These are phyloP conservation scores for Chymomyza fuscimana DNA, from an alignment of 2,888 invertebrate species.

Conservation along the genomic window DNA sequence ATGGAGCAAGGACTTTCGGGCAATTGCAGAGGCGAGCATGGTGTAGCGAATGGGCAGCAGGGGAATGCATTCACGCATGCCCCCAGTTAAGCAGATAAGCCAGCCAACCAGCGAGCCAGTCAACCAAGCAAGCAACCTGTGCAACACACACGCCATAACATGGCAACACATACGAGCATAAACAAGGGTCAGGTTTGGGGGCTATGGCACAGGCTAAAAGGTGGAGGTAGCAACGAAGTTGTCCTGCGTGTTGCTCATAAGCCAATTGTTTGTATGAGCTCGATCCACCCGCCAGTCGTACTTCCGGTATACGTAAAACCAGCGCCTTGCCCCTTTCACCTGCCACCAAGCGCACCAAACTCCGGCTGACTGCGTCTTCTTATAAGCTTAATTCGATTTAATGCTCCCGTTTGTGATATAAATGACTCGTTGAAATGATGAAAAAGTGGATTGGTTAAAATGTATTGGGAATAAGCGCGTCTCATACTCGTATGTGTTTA, in stretches of 20 bases:
- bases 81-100: slow-evolving; percentile 71
- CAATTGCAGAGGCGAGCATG: slow-evolving; percentile 11
- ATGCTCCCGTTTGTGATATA: slow-evolving; percentile 76
- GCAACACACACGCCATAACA: slow-evolving; percentile 33
- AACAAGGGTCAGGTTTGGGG: background rate
- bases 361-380: slow-evolving; percentile 42
- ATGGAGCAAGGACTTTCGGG: background rate
- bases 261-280: slow-evolving; percentile 68
- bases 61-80: slow-evolving; percentile 35
- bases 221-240: background rate
- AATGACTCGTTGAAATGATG: slow-evolving; percentile 75
- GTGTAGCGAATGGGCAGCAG: slow-evolving; percentile 15
- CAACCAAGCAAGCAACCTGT: slow-evolving; percentile 27
- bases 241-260: slow-evolving; percentile 62
- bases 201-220: background rate
- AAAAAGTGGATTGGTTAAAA: slow-evolving; percentile 75
- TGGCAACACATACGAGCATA: slow-evolving; percentile 18
- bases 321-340: background rate
- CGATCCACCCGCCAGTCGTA: background rate
- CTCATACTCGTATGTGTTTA: slow-evolving; percentile 37
- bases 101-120: slow-evolving; percentile 36
- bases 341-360: background rate
- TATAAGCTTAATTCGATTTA: slow-evolving; percentile 77
- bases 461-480: slow-evolving; percentile 71
- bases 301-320: background rate